phyloP scores from a whole-genome alignment of 2,888 invertebrate species.

The Lasioglossum lativentre region DNA sequence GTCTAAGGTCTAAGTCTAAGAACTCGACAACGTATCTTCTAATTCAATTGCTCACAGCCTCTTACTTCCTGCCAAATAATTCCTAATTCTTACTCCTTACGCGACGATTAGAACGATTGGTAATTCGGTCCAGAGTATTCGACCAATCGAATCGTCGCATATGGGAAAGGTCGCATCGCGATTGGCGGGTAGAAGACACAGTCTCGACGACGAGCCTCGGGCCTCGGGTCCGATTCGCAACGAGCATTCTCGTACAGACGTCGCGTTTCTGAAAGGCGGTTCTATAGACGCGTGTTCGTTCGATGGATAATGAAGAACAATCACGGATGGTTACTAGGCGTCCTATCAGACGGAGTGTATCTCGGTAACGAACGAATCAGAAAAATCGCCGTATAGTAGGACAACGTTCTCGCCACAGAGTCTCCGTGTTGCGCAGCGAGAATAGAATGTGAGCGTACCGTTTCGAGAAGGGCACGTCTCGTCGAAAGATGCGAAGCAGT shows the following conservation, averaged over 20 bases:
- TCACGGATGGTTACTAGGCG: conserved; percentile 49
- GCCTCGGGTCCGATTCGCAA: conserved; percentile 18
- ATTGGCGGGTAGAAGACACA: background rate
- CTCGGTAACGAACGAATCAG: conserved; percentile 48
- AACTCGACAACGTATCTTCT: too few relatives aligned
- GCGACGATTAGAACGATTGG: background rate
- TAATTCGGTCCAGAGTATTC: background rate
- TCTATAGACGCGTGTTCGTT: conserved; percentile 38
- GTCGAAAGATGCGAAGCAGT: conserved; percentile 42
- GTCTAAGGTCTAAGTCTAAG: too few relatives aligned
- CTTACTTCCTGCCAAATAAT: too few relatives aligned
- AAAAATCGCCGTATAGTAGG: conserved; percentile 47
- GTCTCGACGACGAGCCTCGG: background rate
- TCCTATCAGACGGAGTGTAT: conserved; percentile 50
- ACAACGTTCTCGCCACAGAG: conserved; percentile 37
- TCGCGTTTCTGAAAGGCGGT: conserved; percentile 19
- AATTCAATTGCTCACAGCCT: too few relatives aligned
- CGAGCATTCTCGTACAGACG: background rate
- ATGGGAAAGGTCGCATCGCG: background rate
- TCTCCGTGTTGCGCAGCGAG: conserved; percentile 45
- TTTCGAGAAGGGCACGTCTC: conserved; percentile 29
- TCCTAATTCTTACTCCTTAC: too few relatives aligned
- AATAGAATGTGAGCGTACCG: conserved; percentile 46
- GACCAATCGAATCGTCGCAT: background rate
- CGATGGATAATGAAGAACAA: conserved; percentile 47